Base-by-base conservation (phyloP, 2,113 vertebrate genomes). In the Leuciscus idus region DNA sequence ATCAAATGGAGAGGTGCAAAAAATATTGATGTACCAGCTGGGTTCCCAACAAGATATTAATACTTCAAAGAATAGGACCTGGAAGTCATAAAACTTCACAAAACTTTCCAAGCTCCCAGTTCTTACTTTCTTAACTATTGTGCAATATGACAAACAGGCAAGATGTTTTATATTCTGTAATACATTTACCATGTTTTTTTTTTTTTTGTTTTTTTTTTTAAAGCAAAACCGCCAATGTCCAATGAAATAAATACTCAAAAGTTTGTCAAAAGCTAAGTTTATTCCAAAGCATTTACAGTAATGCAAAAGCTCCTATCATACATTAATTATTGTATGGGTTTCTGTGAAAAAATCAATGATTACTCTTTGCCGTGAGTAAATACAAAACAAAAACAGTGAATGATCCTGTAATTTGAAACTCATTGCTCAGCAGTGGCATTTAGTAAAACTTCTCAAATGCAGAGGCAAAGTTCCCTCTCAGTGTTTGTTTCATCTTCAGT, bases 1-100 rank as follows among this genome's bases (percentile, higher is more conserved):
- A 83, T 83, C 64, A 83, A 83, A 83, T 70, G 64, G 21, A 81
- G 79, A 64, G 26, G 39, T 66, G 59, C 79, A 48, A 64, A 59
- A 81, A 66, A 66, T 66, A 64, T 30, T 46, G n/a, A 66, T 30
- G 28, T 70, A 70, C 46, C 81, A 83, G 64, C 55, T 52, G 64
- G 79, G 10, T 83, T 83, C 64, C 62, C 46, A 52, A 50, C 64
- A 70, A 70, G 81, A 52, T 70, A n/a, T 52, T 50, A 81, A 68
- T 70, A 17, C 11, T 36, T 33, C 19, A 70, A 83, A 52, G 46
- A 33, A 33, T 55, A 55, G 8, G 28, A 21, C 19, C 64, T 55
- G 81, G 46, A 55, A 70, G 59, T 82, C 57, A 46, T n/a, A 62
- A 28, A 62, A 79, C 33, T 61, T 61, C 55, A 79, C 8, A 43